These are phyloP conservation scores for Xenopus borealis DNA, from an alignment of 2,113 vertebrate genomes.

Conservation along the genomic window DNA sequence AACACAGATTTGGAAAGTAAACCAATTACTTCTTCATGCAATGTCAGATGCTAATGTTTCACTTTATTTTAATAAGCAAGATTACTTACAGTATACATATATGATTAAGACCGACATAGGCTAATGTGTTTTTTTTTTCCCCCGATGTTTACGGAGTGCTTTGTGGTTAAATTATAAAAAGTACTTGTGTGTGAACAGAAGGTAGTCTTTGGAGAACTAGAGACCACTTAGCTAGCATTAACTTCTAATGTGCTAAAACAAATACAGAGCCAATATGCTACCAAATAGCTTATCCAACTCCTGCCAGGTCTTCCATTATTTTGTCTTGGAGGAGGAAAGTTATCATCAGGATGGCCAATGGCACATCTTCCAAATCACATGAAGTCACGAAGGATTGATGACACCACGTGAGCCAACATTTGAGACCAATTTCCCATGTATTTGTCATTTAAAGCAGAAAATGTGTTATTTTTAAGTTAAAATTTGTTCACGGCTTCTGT, in stretches of 20 bases:
- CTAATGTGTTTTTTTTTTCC: slow-evolving; percentile 13
- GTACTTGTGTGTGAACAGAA: background rate
- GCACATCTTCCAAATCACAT: no score
- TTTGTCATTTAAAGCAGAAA: no score
- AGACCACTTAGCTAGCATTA: background rate
- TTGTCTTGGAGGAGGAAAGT: no score
- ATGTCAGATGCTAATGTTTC: slow-evolving; percentile 27
- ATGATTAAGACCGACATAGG: slow-evolving; percentile 10
- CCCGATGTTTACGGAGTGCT: background rate
- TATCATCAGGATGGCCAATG: no score
- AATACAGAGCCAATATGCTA: no score
- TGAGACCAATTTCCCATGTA: no score
- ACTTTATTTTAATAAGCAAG: slow-evolving; percentile 27
- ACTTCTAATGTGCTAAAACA: background rate
- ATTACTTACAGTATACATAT: slow-evolving; percentile 27
- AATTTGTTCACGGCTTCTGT: no score
- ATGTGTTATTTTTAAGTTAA: no score
- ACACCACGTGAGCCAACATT: no score
- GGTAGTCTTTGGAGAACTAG: background rate
- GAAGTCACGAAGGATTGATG: no score
- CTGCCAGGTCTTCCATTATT: no score
- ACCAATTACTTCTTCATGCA: slow-evolving; percentile 22
- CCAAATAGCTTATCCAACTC: no score
- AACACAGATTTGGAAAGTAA: slow-evolving; percentile 16
- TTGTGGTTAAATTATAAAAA: slow-evolving; percentile 12